These are phyloP conservation scores for Eublepharis macularius DNA, from an alignment of 2,113 vertebrate species.

Conservation along the genomic window DNA sequence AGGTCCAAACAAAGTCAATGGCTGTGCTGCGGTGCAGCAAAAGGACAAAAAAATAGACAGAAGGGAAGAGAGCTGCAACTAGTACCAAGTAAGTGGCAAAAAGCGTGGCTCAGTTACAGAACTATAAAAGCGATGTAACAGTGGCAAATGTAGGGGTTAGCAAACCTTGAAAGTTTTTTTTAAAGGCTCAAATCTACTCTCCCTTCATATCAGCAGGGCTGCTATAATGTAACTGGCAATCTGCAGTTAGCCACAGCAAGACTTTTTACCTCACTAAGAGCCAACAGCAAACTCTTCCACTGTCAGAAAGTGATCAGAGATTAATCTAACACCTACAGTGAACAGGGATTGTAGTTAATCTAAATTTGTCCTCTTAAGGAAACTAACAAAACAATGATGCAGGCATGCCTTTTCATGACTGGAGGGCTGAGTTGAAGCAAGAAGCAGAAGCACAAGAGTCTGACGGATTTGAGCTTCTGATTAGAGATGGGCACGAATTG, in stretches of 20 bases:
- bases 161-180: too few relatives aligned
- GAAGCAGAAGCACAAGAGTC: background rate
- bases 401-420: background rate
- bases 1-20: too few relatives aligned
- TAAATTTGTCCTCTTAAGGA: constrained; percentile 51
- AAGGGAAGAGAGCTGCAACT: background rate
- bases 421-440: background rate
- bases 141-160: too few relatives aligned
- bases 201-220: too few relatives aligned
- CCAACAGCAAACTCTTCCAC: background rate
- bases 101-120: too few relatives aligned
- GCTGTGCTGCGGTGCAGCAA: background rate
- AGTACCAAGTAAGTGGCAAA: too few relatives aligned
- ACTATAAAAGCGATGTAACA: too few relatives aligned
- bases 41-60: background rate
- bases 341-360: constrained; percentile 22
- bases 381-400: constrained; percentile 44
- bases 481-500: too few relatives aligned
- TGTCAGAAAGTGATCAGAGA: background rate
- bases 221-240: too few relatives aligned
- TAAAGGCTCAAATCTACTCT: too few relatives aligned
- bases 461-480: background rate
- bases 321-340: constrained; percentile 30
- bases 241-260: too few relatives aligned
- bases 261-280: background rate